Conservation (phyloP, 2,888 invertebrate genomes). For the Caenorhabditis virilis region DNA sequence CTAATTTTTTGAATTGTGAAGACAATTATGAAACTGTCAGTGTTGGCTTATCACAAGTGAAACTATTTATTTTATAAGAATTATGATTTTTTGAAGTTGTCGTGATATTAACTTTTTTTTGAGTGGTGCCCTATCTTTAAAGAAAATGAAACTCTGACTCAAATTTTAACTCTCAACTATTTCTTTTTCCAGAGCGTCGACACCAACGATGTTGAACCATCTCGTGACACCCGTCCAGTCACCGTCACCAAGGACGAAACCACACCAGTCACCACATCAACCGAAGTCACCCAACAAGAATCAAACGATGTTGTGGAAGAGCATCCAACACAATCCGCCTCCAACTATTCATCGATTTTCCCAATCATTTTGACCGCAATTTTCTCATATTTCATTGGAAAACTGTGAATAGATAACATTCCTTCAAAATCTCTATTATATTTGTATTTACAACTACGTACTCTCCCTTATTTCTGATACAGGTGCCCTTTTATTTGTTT, state of each 20-base stretch:
- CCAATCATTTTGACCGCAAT: neutral
- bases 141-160: too few relatives aligned
- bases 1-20: too few relatives aligned
- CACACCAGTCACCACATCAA: constrained; percentile 22
- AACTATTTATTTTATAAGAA: too few relatives aligned
- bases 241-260: constrained; percentile 34
- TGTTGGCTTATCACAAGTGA: too few relatives aligned
- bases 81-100: too few relatives aligned
- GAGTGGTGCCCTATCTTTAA: too few relatives aligned
- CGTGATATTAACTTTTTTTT: too few relatives aligned
- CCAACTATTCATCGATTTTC: neutral
- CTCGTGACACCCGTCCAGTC: constrained; percentile 40
- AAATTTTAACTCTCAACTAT: too few relatives aligned
- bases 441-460: neutral
- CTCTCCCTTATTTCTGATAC: neutral
- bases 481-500: neutral
- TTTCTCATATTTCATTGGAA: constrained; percentile 1
- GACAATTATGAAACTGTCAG: too few relatives aligned
- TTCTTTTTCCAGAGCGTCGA: constrained; percentile 26
- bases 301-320: constrained; percentile 1
- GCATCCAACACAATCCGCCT: neutral
- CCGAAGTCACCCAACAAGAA: neutral
- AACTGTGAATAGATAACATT: neutral
- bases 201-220: constrained; percentile 42
- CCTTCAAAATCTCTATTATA: neutral